Conservation (phyloP, 2,888 invertebrate species). For the Belgica antarctica region DNA sequence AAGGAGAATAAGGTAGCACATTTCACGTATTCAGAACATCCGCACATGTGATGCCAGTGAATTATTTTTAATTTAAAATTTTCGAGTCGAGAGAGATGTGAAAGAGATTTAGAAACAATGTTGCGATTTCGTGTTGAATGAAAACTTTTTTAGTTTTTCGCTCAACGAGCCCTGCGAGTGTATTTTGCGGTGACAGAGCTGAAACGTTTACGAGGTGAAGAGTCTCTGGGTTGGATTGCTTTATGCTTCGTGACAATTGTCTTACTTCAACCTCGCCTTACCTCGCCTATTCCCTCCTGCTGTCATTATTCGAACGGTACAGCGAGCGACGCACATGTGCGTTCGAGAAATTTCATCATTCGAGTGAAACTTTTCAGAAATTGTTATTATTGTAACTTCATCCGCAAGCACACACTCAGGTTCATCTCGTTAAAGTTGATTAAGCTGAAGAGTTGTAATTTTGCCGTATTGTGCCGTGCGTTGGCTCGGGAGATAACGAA, state of each 20-base stretch:
- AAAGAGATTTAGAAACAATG: constrained; percentile 28
- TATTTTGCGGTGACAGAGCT: constrained; percentile 26
- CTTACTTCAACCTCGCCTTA: constrained; percentile 14
- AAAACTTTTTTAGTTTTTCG: constrained; percentile 30
- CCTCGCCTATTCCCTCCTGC: not conserved
- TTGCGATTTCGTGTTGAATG: constrained; percentile 21
- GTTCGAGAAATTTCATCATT: constrained; percentile 18
- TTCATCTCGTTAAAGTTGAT: constrained; percentile 33
- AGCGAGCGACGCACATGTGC: constrained; percentile 22
- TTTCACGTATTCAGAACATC: constrained; percentile 36
- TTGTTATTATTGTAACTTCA: constrained; percentile 29
- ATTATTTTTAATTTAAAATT: constrained; percentile 43
- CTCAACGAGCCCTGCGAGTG: constrained; percentile 30
- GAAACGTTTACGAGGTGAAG: constrained; percentile 38
- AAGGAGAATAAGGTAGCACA: constrained; percentile 14
- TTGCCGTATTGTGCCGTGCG: constrained; percentile 11
- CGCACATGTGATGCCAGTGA: constrained; percentile 34
- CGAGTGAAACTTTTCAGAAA: constrained; percentile 14
- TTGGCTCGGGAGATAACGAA: not conserved
- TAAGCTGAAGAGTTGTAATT: constrained; percentile 24
- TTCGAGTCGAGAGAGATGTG: constrained; percentile 2
- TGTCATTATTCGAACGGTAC: constrained; percentile 19
- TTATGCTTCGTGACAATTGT: constrained; percentile 3
- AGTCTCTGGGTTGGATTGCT: not conserved
- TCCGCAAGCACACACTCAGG: not conserved